phyloP scores from a whole-genome alignment of 2,888 invertebrate genomes.

The Cremastobaeus sp. region DNA sequence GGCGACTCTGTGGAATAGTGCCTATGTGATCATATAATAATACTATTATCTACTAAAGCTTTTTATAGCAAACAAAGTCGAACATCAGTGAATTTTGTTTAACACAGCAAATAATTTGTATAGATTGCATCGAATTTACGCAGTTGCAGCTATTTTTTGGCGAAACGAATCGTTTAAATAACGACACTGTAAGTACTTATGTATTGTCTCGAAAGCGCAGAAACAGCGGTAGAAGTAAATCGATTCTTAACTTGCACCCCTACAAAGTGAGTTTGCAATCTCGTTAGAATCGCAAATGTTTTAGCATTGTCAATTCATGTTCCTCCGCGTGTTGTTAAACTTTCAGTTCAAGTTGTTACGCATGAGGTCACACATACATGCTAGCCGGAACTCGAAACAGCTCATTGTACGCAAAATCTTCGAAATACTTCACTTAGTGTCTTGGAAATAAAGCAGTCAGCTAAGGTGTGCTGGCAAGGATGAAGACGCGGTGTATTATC shows the following conservation, averaged over 20 bases:
- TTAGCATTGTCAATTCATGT: conserved; percentile 54
- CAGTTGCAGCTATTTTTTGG: too few species aligned
- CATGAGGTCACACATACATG: conserved; percentile 56
- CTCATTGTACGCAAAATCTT: conserved; percentile 54
- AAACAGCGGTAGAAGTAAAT: conserved; percentile 41
- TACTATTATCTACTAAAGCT: too few species aligned
- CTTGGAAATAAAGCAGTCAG: conserved; percentile 53
- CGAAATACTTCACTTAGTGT: conserved; percentile 53
- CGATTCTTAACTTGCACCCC: conserved; percentile 43
- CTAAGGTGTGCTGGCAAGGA: conserved; percentile 54
- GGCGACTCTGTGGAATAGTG: too few species aligned
- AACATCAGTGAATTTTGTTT: too few species aligned
- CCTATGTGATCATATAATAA: too few species aligned
- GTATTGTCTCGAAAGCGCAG: conserved; percentile 27
- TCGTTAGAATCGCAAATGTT: conserved; percentile 61
- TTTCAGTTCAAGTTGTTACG: conserved; percentile 58
- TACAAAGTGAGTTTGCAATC: conserved; percentile 48
- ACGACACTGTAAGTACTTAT: conserved; percentile 21
- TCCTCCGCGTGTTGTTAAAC: conserved; percentile 53
- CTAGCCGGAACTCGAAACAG: conserved; percentile 54
- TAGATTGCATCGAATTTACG: too few species aligned
- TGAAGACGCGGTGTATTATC: conserved; percentile 55
- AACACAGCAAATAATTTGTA: too few species aligned
- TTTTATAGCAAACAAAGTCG: too few species aligned
- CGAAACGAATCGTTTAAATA: conserved; percentile 33